These are phyloP conservation scores for Vollenhovia emeryi DNA, from an alignment of 1,140 invertebrate genomes.

Conservation along the genomic window DNA sequence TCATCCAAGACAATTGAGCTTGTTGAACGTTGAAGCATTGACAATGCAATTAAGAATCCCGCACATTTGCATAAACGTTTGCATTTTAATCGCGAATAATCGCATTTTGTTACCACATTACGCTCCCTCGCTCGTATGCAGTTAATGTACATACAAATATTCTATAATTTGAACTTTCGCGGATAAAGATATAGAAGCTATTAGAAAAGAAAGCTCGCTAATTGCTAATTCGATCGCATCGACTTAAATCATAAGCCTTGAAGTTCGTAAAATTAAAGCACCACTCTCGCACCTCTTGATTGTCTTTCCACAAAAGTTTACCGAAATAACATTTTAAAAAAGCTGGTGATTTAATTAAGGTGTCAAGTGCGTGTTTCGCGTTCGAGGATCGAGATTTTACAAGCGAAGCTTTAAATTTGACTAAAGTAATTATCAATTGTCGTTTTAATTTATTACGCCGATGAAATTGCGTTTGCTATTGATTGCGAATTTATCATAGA, in stretches of 20 bases:
- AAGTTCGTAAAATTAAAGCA: background rate
- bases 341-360: background rate
- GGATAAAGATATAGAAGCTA: slow-evolving; percentile 1
- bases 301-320: slow-evolving; percentile 15
- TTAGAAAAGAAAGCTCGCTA: background rate
- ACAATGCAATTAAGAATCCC: background rate
- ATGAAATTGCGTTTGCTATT: background rate
- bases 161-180: slow-evolving; percentile 11
- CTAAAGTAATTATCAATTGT: background rate
- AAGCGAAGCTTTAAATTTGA: background rate
- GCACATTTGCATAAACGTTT: slow-evolving; percentile 21
- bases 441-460: slow-evolving; percentile 1
- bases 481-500: background rate
- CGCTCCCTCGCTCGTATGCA: background rate
- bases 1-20: background rate
- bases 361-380: background rate
- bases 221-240: background rate
- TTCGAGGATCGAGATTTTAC: background rate
- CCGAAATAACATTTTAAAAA: background rate
- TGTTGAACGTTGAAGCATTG: background rate
- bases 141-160: slow-evolving; percentile 39
- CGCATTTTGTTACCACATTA: background rate
- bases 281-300: background rate
- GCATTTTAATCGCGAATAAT: background rate
- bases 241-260: background rate